Conservation (phyloP, 2,113 vertebrate species). For the Muntiacus muntjak region DNA sequence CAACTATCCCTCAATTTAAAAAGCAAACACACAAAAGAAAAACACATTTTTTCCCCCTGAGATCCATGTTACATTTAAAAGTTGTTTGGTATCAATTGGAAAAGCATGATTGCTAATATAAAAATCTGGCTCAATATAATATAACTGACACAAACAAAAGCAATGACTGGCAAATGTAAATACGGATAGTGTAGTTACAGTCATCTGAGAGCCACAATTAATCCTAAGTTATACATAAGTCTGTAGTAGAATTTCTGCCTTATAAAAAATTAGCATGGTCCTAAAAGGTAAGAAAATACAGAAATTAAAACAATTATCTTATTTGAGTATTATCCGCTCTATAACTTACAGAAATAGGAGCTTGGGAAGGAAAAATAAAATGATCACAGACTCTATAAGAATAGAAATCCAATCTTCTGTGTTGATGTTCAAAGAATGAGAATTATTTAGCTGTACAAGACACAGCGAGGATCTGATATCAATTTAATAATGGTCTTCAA, state of each 20-base stretch:
- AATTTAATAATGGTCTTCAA: constrained; percentile 17
- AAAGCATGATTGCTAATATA: not conserved
- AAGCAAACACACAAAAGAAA: not conserved
- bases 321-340: not conserved
- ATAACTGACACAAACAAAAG: not conserved
- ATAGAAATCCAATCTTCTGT: not conserved
- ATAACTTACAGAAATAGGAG: not conserved
- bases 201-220: not conserved
- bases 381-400: not conserved
- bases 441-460: not conserved
- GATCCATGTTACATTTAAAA: not conserved
- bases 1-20: not conserved
- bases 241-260: not conserved
- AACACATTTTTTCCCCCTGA: not conserved
- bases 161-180: not conserved
- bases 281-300: not conserved
- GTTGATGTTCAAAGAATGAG: not conserved
- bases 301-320: not conserved
- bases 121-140: not conserved
- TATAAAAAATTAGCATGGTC: not conserved
- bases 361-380: not conserved
- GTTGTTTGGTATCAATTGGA: not conserved
- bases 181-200: not conserved
- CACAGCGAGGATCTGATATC: not conserved
- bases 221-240: not conserved